These are phyloP conservation scores for Andrena minutula DNA, from an alignment of 2,888 invertebrate species.

Conservation along the genomic window DNA sequence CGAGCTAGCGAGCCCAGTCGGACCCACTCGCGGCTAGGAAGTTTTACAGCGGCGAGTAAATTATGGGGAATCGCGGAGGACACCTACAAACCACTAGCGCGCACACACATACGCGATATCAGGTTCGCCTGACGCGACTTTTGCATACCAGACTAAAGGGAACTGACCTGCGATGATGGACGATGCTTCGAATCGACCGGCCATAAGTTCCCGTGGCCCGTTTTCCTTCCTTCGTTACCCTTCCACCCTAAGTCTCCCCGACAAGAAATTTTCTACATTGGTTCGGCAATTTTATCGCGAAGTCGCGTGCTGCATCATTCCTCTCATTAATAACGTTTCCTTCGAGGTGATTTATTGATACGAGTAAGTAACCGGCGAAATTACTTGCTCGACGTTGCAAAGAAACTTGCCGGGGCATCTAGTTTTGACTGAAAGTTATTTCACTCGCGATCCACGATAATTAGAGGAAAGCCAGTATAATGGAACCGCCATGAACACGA, in stretches of 20 bases:
- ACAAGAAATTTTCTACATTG: constrained; percentile 59
- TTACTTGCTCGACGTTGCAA: background rate
- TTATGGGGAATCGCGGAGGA: constrained; percentile 59
- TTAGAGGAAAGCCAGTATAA: no score
- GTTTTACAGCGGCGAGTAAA: constrained; percentile 70
- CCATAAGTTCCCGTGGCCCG: constrained; percentile 45
- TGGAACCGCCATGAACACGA: no score
- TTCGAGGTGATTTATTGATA: constrained; percentile 34
- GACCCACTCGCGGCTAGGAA: constrained; percentile 50
- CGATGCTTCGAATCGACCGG: constrained; percentile 58
- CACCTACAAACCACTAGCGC: background rate
- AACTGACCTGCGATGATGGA: constrained; percentile 70
- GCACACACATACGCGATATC: constrained; percentile 43
- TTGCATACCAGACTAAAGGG: constrained; percentile 44
- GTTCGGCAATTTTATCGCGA: constrained; percentile 13
- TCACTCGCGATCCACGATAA: no score
- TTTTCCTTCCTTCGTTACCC: constrained; percentile 26
- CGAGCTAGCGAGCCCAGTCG: constrained; percentile 5
- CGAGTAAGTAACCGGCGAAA: constrained; percentile 16
- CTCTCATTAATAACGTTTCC: constrained; percentile 42
- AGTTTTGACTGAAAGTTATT: background rate
- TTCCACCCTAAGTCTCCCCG: background rate
- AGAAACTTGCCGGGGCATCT: background rate
- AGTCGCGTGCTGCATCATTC: background rate
- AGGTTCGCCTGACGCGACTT: constrained; percentile 41